These are phyloP conservation scores for Merodon equestris DNA, from an alignment of 2,888 invertebrate species.

Conservation along the genomic window DNA sequence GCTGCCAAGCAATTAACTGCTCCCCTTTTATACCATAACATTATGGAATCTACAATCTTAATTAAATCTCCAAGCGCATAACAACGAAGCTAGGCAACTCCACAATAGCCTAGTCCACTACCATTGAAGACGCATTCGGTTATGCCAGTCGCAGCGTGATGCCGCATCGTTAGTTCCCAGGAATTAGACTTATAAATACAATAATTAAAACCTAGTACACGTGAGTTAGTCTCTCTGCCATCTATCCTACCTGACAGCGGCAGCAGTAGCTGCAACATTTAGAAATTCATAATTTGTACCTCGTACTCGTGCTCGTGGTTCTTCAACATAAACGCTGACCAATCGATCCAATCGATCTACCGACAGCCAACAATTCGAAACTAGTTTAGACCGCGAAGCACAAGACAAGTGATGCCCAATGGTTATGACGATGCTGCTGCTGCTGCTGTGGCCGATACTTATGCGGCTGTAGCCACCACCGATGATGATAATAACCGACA, in stretches of 20 bases:
- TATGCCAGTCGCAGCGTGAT: constrained; percentile 30
- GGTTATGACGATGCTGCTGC: constrained; percentile 25
- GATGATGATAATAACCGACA: constrained; percentile 35
- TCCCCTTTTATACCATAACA: not conserved
- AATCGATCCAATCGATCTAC: constrained; percentile 51
- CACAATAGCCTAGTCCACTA: not conserved
- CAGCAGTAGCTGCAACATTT: constrained; percentile 14
- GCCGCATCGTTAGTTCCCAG: constrained; percentile 19
- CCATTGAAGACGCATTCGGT: not conserved
- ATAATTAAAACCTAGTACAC: constrained; percentile 47
- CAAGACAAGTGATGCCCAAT: constrained; percentile 10
- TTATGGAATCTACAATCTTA: constrained; percentile 25
- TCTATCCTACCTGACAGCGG: constrained; percentile 22
- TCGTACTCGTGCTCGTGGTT: constrained; percentile 16
- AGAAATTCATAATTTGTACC: constrained; percentile 44
- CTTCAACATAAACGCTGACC: constrained; percentile 39
- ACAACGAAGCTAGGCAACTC: constrained; percentile 14
- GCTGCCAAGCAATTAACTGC: not conserved
- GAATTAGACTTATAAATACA: constrained; percentile 47
- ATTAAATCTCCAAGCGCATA: constrained; percentile 40
- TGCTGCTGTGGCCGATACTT: not conserved
- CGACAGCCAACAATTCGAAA: constrained; percentile 30
- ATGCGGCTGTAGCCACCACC: constrained; percentile 3
- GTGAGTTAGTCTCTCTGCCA: constrained; percentile 40
- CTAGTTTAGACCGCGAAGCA: constrained; percentile 48